phyloP scores from a whole-genome alignment of 2,113 vertebrate species.

The Cynoglossus semilaevis region DNA sequence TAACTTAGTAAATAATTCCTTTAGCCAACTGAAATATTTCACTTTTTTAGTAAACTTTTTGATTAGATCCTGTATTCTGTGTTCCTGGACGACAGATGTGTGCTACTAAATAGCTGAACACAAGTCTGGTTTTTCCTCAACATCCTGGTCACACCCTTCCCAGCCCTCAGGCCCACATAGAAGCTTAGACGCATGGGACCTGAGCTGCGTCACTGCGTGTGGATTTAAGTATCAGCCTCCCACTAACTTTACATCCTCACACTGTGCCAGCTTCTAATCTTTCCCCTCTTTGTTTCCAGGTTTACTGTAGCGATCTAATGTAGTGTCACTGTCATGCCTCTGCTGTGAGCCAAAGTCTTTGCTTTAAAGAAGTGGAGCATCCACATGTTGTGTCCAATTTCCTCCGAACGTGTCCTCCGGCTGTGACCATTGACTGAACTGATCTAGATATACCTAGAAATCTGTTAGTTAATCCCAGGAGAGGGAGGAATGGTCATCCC shows the following conservation, averaged over 20 bases:
- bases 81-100: constrained; percentile 16
- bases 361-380: constrained; percentile 71
- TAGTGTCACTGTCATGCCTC: constrained; percentile 56
- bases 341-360: constrained; percentile 65
- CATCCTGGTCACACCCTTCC: constrained; percentile 54
- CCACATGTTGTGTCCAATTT: constrained; percentile 85
- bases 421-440: constrained; percentile 67
- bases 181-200: constrained; percentile 44
- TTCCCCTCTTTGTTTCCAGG: constrained; percentile 76
- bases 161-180: constrained; percentile 76
- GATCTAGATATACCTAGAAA: background rate
- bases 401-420: constrained; percentile 82
- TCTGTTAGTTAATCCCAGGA: no score
- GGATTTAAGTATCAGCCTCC: constrained; percentile 49
- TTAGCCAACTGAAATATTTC: no score
- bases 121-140: constrained; percentile 33
- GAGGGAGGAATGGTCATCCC: no score
- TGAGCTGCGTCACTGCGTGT: constrained; percentile 23
- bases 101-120: no score
- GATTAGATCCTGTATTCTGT: background rate
- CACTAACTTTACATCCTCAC: constrained; percentile 29
- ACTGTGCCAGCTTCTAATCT: constrained; percentile 17
- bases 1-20: no score
- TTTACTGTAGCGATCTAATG: constrained; percentile 9
- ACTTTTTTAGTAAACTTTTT: background rate